Evolutionary conservation across 2,113 vertebrate genomes (phyloP), one percentile per base, ranked within the genome.

Genomic region (Isurus oxyrinchus): DNA sequence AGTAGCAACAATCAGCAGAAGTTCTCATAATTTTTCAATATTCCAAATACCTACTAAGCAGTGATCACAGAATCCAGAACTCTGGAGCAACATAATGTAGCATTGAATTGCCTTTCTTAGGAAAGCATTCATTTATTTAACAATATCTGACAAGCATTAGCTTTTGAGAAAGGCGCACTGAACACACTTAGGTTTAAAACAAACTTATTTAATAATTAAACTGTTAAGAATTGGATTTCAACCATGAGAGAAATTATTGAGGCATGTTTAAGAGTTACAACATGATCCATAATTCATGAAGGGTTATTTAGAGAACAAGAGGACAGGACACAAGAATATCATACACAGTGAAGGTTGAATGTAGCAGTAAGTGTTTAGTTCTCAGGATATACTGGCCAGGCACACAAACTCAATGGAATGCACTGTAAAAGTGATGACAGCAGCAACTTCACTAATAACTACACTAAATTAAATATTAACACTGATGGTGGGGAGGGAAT

Each of bases 141-240:
- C 59, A 94, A 11, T 94, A 63, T 94, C 35, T 40, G 90, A 94
- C 90, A 94, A 61, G n/a, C 90, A 94, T 66, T 63, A 94, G 19
- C 16, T 66, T 94, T 63, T 94, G n/a, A 94, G 59, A n/a, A 94
- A 94, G 35, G 35, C 35, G 35, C 59, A 66, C 57, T 63, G 59
- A 61, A 40, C 90, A 21, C 59, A 66, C 59, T 63, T 8, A 63
- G 59, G n/a, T 94, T 94, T 66, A 94, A 94, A 94, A 63, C 59
- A 94, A 94, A 94, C 90, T 61, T 94, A 63, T 25, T 94, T 94
- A 94, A 94, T 94, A 94, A 94, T 94, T 94, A 94, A 94, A 94
- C 31, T n/a, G 72, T 63, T 40, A 94, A 44, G 90, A 66, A 94
- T 94, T 94, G 59, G 90, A 94, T 94, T 94, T 94, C 90, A 94